Base-by-base conservation (phyloP, 2,888 invertebrate genomes). In the Tinea semifulvella region DNA sequence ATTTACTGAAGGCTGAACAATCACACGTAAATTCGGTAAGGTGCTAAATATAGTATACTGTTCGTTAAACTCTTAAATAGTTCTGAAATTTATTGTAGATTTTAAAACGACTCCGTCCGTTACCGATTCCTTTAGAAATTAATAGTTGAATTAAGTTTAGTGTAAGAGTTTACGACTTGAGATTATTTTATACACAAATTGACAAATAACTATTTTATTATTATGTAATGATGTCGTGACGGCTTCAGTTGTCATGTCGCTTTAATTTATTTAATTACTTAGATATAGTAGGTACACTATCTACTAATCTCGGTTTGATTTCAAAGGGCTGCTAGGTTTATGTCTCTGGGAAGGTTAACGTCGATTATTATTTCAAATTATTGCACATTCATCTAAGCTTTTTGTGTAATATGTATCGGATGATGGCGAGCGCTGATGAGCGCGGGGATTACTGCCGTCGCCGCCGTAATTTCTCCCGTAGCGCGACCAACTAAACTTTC, bases 401-500 rank as follows among this genome's bases (percentile, higher is more conserved):
- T 43, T 28, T 43, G 43, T 43, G 27, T 43, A 28, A 28, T 19
- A 26, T 14, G 42, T 59, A 69, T 70, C 63, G 63, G 62, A 69
- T 66, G 61, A 59, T 60, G 63, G 64, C 65, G 65, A 36, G 36
- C 36, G 18, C 65, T 67, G 68, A 71, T 65, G 72, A 68, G 63
- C 61, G 64, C 62, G 17, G 63, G 67, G 66, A 68, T 68, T 67
- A 66, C 62, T 61, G 60, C 60, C 60, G 61, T 61, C 61, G 61
- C 61, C 48, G 49, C 59, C 57, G 65, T 73, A 75, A 76, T 80
- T 79, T 80, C 77, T 69, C 77, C 66, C 63, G 70, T 69, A 52
- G 68, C 61, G 73, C 70, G 68, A 63, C 68, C 68, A 67, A 69
- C 72, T 66, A 63, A 68, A 79, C 80, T 80, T 80, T 80, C 80